Evolutionary conservation across 2,113 vertebrate species (phyloP).

Genomic region (Phasianus colchicus): DNA sequence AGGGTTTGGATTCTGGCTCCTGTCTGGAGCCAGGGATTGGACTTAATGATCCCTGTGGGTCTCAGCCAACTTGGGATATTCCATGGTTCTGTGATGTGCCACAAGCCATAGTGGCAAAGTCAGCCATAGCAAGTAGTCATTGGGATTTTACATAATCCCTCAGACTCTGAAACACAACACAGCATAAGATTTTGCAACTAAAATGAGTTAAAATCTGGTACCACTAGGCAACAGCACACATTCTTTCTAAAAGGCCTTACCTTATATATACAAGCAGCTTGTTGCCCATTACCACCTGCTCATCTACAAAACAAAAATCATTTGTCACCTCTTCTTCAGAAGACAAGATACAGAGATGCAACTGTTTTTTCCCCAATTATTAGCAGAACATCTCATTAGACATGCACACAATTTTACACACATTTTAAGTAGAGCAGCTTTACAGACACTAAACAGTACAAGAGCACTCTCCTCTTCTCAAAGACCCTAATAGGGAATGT

Average conservation of each 20-base stretch:
- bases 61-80: neutral
- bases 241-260: conserved; percentile 71
- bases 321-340: neutral
- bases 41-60: neutral
- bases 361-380: neutral
- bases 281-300: conserved; percentile 96
- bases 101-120: neutral
- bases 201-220: neutral
- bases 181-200: neutral
- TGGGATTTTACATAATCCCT: neutral
- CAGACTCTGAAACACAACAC: neutral
- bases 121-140: neutral
- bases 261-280: conserved; percentile 98
- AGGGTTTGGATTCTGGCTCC: neutral
- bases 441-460: neutral
- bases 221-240: neutral
- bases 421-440: neutral
- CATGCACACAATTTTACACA: neutral
- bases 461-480: neutral
- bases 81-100: neutral
- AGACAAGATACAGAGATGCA: neutral
- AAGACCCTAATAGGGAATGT: neutral
- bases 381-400: neutral
- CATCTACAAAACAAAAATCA: conserved; percentile 82
- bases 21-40: neutral